Conservation (phyloP, 2,797 vertebrate species). For the Galago senegalensis region DNA sequence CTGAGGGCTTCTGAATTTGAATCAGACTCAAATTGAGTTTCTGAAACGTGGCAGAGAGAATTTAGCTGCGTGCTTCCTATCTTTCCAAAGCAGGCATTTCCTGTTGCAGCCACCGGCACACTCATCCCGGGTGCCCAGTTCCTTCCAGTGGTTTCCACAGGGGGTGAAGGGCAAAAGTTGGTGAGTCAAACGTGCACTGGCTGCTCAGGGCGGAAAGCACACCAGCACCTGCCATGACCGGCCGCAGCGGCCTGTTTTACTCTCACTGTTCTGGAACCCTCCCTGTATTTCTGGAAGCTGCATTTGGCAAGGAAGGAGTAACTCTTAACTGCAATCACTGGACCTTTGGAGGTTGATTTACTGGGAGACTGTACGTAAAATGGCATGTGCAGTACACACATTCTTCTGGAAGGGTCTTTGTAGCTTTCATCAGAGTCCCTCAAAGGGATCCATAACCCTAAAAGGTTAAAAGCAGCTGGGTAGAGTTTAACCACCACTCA, state of each 20-base stretch:
- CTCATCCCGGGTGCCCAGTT: fast-evolving
- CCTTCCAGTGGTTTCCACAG: fast-evolving
- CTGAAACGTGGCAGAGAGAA: background rate
- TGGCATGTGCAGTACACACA: fast-evolving
- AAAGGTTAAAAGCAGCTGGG: background rate
- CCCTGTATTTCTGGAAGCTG: background rate
- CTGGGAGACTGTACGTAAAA: background rate
- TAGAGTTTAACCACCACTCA: background rate
- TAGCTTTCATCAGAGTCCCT: background rate
- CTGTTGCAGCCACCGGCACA: background rate
- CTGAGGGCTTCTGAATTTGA: background rate
- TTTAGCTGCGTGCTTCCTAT: background rate
- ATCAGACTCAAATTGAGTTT: background rate
- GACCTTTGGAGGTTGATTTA: background rate
- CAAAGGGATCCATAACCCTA: background rate
- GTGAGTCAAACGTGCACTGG: too few species aligned
- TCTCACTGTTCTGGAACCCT: background rate
- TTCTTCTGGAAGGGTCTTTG: background rate
- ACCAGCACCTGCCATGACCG: background rate
- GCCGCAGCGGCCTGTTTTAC: background rate
- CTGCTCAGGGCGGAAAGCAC: background rate
- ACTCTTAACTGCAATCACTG: background rate
- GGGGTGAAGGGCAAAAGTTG: fast-evolving
- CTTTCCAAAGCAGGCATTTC: background rate
- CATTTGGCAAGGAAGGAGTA: background rate